phyloP scores from a whole-genome alignment of 2,113 vertebrate genomes.

The Syrrhaptes paradoxus region DNA sequence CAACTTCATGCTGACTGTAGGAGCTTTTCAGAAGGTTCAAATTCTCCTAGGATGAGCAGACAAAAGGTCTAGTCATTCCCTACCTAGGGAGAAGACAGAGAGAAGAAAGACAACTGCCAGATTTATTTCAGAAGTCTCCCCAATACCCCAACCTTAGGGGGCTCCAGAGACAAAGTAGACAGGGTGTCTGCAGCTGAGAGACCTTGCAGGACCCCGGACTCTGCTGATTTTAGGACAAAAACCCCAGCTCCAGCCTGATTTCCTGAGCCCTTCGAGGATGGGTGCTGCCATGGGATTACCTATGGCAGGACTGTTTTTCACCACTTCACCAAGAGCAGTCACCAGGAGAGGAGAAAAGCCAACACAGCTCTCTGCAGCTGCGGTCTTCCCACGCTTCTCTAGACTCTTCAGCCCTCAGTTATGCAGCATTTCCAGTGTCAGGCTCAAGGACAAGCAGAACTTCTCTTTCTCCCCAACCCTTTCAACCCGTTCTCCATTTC shows the following conservation, averaged over 20 bases:
- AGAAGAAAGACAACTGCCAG: not conserved
- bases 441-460: not conserved
- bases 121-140: not conserved
- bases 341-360: not conserved
- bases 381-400: not conserved
- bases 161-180: not conserved
- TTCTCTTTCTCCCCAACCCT: not conserved
- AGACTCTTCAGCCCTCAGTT: not conserved
- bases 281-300: not conserved
- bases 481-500: not conserved
- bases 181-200: not conserved
- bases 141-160: not conserved
- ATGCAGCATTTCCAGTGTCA: not conserved
- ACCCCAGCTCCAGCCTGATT: not conserved
- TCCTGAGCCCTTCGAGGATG: not conserved
- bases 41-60: not conserved
- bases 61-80: slow-evolving; percentile 11
- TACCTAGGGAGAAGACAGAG: not conserved
- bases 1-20: not conserved
- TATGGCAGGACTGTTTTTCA: not conserved
- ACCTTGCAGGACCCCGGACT: not conserved
- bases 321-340: not conserved
- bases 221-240: not conserved
- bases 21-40: slow-evolving; percentile 5
- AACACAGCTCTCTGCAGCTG: fast-evolving